phyloP scores from a whole-genome alignment of 2,113 vertebrate genomes.

The Myanophis thanlyinensis region DNA sequence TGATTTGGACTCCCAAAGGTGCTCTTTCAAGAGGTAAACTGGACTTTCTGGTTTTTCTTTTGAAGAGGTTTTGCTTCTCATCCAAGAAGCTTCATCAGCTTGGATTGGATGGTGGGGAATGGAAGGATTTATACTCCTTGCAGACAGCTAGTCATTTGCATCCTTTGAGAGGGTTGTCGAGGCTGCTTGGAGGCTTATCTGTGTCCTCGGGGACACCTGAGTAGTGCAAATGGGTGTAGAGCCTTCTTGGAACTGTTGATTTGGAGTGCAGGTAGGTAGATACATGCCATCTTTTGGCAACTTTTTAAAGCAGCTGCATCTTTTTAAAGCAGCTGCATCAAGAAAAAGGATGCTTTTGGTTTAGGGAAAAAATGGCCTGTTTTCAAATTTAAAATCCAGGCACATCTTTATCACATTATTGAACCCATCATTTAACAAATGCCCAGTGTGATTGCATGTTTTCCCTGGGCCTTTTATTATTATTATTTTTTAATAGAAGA shows the following conservation, averaged over 20 bases:
- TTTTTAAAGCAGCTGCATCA: neutral
- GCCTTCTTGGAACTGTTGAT: no score
- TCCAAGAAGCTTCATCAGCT: no score
- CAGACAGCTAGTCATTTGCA: no score
- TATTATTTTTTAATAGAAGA: constrained; percentile 37
- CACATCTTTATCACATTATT: constrained; percentile 64
- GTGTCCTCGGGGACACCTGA: no score
- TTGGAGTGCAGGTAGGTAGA: neutral
- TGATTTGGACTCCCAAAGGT: neutral
- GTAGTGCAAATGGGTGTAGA: no score
- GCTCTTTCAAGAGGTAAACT: no score
- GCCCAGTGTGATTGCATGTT: constrained; percentile 55
- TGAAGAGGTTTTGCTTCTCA: no score
- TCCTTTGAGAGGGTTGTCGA: no score
- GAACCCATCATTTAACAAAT: constrained; percentile 62
- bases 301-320: neutral
- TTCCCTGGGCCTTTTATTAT: constrained; percentile 46
- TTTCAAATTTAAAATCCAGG: constrained; percentile 63
- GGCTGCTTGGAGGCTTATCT: no score
- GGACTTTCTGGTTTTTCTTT: no score
- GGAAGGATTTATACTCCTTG: no score
- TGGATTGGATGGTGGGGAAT: no score
- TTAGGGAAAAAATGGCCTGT: constrained; percentile 59
- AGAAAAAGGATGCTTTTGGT: neutral
- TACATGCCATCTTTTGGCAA: neutral